Evolutionary conservation across 2,888 invertebrate species (phyloP).

Genomic region (Dicyrtomina minuta): DNA sequence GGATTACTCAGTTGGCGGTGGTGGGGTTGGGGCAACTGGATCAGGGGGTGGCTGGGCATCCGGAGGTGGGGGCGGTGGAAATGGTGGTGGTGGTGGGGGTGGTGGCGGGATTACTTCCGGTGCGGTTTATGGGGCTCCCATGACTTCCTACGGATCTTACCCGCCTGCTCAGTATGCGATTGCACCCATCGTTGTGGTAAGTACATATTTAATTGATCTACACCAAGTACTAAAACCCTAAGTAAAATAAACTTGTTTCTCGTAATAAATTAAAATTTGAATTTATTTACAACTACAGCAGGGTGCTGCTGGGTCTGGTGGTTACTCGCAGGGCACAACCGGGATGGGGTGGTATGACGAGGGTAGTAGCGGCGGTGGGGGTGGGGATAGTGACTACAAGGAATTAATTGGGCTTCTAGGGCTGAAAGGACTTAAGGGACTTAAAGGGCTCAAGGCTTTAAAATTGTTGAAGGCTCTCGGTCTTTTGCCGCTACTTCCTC

Average conservation of each 20-base stretch:
- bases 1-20: slow-evolving; percentile 42
- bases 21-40: slow-evolving; percentile 19
- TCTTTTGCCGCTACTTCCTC: slow-evolving; percentile 36
- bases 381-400: slow-evolving; percentile 41
- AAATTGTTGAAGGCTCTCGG: slow-evolving; percentile 44
- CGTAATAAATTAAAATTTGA: slow-evolving; percentile 2
- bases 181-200: slow-evolving; percentile 51
- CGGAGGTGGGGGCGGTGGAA: slow-evolving; percentile 27
- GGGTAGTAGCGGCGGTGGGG: slow-evolving; percentile 30
- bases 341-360: slow-evolving; percentile 45
- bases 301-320: neutral
- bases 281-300: neutral
- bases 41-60: neutral
- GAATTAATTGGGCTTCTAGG: slow-evolving; percentile 46
- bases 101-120: slow-evolving; percentile 28
- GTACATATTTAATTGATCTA: slow-evolving; percentile 3
- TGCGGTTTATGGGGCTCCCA: slow-evolving; percentile 2
- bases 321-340: slow-evolving; percentile 8
- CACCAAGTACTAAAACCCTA: too few relatives aligned
- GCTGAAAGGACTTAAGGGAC: slow-evolving; percentile 45
- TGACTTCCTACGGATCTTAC: slow-evolving; percentile 36
- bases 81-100: slow-evolving; percentile 25
- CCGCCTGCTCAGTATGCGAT: slow-evolving; percentile 48
- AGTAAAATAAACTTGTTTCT: too few relatives aligned
- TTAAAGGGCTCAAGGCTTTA: slow-evolving; percentile 49